Evolutionary conservation across 2,113 vertebrate species (phyloP), one percentile per base, ranked within the genome.

Genomic region (Fulica atra): DNA sequence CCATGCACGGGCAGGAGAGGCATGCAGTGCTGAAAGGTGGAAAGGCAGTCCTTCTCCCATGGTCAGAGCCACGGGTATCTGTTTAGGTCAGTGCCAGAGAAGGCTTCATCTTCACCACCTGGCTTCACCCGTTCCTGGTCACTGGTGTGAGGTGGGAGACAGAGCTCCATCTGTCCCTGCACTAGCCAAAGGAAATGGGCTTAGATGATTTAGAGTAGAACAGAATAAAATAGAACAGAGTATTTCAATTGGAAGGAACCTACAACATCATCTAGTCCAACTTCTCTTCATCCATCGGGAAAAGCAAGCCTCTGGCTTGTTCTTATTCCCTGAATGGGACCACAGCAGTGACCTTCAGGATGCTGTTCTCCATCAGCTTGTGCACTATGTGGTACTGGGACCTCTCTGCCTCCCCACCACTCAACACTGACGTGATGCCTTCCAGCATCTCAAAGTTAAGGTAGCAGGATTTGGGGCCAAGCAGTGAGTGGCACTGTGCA

Each of bases 391-490:
- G 26, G 42, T 26, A 44, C 51, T 28, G 33, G 53, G 36, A 19
- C 16, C 24, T 50, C 19, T 77, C 40, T 81, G 48, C 17, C 26
- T 59, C 16, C 16, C 16, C 17, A 2, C 6, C 1, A 0, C 61
- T 76, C 61, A 70, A 13, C 23, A 16, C 8, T 0, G 0, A 38
- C 19, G 10, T 29, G 26, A 26, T 10, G 7, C 35, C 36, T 82
- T 44, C n/a, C 40, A 61, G 25, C 15, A 56, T 23, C 77, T 64
- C 25, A 36, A 33, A 74, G 28, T 16, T 9, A 10, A 74, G 29
- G 35, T 0, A 63, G 61, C 0, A 0, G 53, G 38, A 42, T 86
- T 46, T 88, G 59, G 11, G 57, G 12, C 23, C 53, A 46, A 79
- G n/a, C 72, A 77, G 28, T 46, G 36, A 84, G 42, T 7, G 7